These are phyloP conservation scores for Cecidostiba fungosa DNA, from an alignment of 2,888 invertebrate species.

Conservation along the genomic window DNA sequence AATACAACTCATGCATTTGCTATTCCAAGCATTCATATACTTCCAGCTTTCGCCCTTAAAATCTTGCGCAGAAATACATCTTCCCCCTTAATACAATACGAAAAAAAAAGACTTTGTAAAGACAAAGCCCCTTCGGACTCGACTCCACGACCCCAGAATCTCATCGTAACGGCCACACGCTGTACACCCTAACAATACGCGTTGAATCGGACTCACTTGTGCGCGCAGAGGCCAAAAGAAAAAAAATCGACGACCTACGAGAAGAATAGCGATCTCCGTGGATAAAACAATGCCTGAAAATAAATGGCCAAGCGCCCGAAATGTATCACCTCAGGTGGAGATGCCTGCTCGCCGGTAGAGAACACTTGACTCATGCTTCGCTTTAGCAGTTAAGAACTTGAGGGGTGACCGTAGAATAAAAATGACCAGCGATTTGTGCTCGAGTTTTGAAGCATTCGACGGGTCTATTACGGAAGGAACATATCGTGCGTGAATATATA, in stretches of 20 bases:
- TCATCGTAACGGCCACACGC: not conserved
- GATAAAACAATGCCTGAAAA: constrained; percentile 4
- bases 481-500: not conserved
- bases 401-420: not conserved
- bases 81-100: not conserved
- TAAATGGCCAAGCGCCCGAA: not conserved
- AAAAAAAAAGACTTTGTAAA: not conserved
- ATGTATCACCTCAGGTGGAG: not conserved
- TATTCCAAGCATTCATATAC: too few relatives aligned
- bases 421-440: not conserved
- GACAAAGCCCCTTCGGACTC: not conserved
- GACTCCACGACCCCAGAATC: not conserved
- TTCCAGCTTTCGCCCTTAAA: not conserved
- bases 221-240: not conserved
- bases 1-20: too few relatives aligned
- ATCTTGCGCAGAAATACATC: not conserved
- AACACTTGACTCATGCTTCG: not conserved
- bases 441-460: not conserved
- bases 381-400: not conserved
- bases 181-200: not conserved
- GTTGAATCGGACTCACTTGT: not conserved
- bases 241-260: not conserved
- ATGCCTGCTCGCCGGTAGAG: not conserved
- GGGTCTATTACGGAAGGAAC: not conserved
- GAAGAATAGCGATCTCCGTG: not conserved